Evolutionary conservation across 2,797 vertebrate species (phyloP), one percentile per base, ranked within the genome.

Genomic region (Malurus leucopterus): DNA sequence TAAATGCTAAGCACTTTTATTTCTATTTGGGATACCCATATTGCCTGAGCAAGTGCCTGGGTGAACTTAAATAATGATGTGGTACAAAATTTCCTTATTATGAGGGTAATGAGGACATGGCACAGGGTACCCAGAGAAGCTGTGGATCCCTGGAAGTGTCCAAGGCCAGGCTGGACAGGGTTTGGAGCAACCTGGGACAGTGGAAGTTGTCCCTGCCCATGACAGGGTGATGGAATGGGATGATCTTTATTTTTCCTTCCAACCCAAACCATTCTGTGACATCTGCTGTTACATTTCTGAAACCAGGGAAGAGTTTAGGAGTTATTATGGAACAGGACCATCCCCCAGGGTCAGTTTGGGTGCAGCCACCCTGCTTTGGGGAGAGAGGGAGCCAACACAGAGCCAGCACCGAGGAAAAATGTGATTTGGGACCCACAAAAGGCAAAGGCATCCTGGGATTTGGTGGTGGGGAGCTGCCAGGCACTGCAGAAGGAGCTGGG

Each of bases 151-250:
- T 81, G 55, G 9, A 9, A 50, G 9, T 81, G 24, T 10, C 13
- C 57, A 34, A 62, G 23, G 12, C 20, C 49, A 69, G n/a, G 8
- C 0, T 74, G 43, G 49, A 44, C 0, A 0, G 4, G 6, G 9
- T 4, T 57, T 63, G 70, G 70, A 62, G 29, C 6, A 50, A 0
- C 5, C 38, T 75, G 63, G 38, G 29, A 2, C 0, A 6, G 17
- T 19, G 10, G 12, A 1, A 74, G 4, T 1, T 22, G 32, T 30
- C 23, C 20, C 43, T 74, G 43, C 4, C 49, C 27, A 15, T 15
- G 47, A 22, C 34, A 47, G 15, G 26, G 36, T 36, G 3, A 1
- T 36, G 41, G 41, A 15, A 80, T 2, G 0, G 10, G 15, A 21
- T 30, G 29, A 62, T 0, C 1, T 62, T 44, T 74, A 26, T 30